phyloP scores from a whole-genome alignment of 2,113 vertebrate species.

The Poeciliopsis occidentalis region DNA sequence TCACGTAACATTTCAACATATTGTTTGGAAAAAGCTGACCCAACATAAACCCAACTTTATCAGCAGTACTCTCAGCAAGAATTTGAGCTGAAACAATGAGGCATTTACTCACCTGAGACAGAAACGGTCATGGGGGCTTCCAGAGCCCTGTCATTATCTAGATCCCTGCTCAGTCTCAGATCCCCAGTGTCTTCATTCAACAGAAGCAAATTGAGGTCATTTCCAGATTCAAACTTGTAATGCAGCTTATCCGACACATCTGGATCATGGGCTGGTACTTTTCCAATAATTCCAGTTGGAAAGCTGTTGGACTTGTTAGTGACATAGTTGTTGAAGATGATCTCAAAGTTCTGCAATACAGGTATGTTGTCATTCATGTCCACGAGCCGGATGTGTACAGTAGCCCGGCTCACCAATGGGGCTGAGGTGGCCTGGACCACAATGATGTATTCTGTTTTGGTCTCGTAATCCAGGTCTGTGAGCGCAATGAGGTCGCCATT shows the following conservation, averaged over 20 bases:
- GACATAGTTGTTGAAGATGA: conserved; percentile 97
- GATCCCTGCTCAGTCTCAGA: conserved; percentile 88
- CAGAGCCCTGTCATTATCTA: conserved; percentile 93
- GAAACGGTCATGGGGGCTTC: conserved; percentile 94
- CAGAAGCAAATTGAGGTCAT: conserved; percentile 89
- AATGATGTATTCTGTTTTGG: conserved; percentile 87
- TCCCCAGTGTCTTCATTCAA: conserved; percentile 89
- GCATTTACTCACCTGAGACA: conserved; percentile 87
- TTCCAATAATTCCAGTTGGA: conserved; percentile 92
- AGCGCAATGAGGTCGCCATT: conserved; percentile 91
- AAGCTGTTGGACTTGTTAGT: conserved; percentile 98
- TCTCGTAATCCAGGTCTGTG: conserved; percentile 93
- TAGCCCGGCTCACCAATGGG: conserved; percentile 93
- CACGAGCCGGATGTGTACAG: conserved; percentile 86
- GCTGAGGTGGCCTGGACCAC: conserved; percentile 97
- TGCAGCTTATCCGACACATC: conserved; percentile 92
- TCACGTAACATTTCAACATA: conserved; percentile 10
- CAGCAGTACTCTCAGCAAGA: fast-evolving
- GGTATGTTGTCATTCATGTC: conserved; percentile 95
- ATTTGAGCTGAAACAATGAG: neutral
- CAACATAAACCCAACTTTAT: neutral
- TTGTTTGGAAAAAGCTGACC: neutral
- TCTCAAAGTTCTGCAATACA: conserved; percentile 91
- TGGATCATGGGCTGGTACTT: conserved; percentile 91
- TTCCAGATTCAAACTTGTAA: conserved; percentile 92